Evolutionary conservation across 2,888 invertebrate species (phyloP).

Genomic region (Yponomeuta sedellus): DNA sequence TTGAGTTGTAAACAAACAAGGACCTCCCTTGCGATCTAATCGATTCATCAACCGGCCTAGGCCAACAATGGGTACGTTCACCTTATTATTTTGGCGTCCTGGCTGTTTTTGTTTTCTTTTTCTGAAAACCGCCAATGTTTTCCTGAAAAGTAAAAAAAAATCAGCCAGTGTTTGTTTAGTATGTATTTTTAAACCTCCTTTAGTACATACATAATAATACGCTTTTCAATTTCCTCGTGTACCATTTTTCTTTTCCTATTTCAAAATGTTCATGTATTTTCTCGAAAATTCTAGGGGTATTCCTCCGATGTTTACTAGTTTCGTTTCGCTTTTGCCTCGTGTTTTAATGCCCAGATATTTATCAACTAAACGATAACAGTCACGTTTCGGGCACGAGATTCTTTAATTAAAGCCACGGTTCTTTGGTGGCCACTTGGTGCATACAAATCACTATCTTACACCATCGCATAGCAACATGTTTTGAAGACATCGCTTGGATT

Average conservation of each 20-base stretch:
- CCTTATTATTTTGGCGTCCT: slow-evolving; percentile 24
- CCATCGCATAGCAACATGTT: too few species aligned
- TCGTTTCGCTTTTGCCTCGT: background rate
- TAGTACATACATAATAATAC: background rate
- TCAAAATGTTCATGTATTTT: too few species aligned
- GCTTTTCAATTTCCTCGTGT: too few species aligned
- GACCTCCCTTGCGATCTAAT: slow-evolving; percentile 38
- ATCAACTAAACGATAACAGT: background rate
- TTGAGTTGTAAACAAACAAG: slow-evolving; percentile 52
- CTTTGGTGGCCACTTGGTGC: background rate
- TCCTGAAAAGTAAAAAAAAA: background rate
- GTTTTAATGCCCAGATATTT: background rate
- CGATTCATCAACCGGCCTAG: slow-evolving; percentile 36
- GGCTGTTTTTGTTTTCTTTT: slow-evolving; percentile 14
- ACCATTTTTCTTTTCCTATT: background rate
- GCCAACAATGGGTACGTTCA: slow-evolving; percentile 61
- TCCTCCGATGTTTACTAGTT: background rate
- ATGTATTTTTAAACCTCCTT: background rate
- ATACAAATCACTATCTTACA: background rate
- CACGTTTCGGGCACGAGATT: background rate
- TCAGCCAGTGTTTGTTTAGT: background rate
- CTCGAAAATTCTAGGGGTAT: too few species aligned
- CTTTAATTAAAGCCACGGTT: background rate
- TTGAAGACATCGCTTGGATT: too few species aligned
- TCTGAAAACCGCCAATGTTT: background rate